Percentiles rank a stretch among this genome's conserved stretches.
Conservation (phyloP, 2,797 vertebrate species). For the Parotocinclus haroldoi region DNA sequence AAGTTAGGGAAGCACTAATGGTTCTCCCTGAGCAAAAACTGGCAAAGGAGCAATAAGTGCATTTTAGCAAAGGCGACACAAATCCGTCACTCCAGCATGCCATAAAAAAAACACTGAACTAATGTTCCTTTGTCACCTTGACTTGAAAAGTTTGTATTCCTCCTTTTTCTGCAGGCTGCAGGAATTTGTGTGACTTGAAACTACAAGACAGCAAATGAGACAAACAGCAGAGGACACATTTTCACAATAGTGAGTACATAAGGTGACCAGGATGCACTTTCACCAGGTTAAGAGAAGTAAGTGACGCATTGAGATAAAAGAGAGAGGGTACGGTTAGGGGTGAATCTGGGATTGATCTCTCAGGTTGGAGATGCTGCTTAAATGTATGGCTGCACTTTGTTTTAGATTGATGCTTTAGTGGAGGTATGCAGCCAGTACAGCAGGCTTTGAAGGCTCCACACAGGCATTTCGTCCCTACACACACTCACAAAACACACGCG, state of each 20-base stretch:
- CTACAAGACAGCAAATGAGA: slow-evolving; percentile 12
- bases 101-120: slow-evolving; percentile 13
- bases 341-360: slow-evolving; percentile 23
- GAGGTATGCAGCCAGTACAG: slow-evolving; percentile 7
- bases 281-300: slow-evolving; percentile 43
- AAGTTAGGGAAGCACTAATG: not conserved
- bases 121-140: slow-evolving; percentile 16
- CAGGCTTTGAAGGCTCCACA: slow-evolving; percentile 45
- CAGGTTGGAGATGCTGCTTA: not conserved
- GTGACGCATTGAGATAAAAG: slow-evolving; percentile 52
- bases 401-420: not conserved
- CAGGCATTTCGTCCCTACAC: slow-evolving; percentile 58
- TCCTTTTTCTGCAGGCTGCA: slow-evolving; percentile 14
- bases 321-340: slow-evolving; percentile 19
- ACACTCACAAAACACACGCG: slow-evolving; percentile 21
- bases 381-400: not conserved
- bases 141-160: slow-evolving; percentile 7
- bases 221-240: not conserved
- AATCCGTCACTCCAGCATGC: slow-evolving; percentile 12
- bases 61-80: slow-evolving; percentile 11
- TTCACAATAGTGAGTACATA: not conserved
- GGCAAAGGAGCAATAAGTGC: not conserved
- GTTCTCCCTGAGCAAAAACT: slow-evolving; percentile 24
- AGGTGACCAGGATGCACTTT: slow-evolving; percentile 13
- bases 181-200: slow-evolving; percentile 21